Base-by-base conservation (phyloP, 1,140 invertebrate genomes). In the Tetramorium alpestre region DNA sequence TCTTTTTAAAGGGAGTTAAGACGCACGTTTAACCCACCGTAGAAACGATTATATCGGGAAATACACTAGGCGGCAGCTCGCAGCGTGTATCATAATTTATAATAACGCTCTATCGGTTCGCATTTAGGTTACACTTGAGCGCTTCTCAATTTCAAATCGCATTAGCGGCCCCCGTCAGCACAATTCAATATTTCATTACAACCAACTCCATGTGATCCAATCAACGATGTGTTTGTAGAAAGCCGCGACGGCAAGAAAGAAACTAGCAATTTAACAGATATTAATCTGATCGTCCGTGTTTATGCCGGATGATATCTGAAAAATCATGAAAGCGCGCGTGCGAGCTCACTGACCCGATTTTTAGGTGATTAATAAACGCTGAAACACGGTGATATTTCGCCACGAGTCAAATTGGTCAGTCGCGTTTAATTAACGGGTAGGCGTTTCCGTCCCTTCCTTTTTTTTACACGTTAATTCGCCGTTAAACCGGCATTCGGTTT, bases 151-250 rank as follows among this genome's bases (percentile, higher is more conserved):
- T 44, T 44, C 65, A 38, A 72, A 72, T 82, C 65, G 22, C 62
- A 80, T 80, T 58, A 82, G 4, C 49, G 22, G 6, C 18, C 22
- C 49, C 56, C 64, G 33, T 70, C 49, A n/a, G 51, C 38, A 38
- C 64, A 54, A 72, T 72, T 41, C 65, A n/a, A 82, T 82, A 82
- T 82, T 73, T 60, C 38, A 82, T 73, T 58, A 82, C 41, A 13
- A 25, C 18, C 16, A 56, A 33, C 33, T 54, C 28, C 22, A 22
- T 13, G 18, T 22, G 44, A 41, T 44, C 18, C 11, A 4, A 13
- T 82, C 10, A 8, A 1, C 18, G 10, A 28, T 13, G 22, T 41
- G 18, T 51, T 44, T 51, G 38, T 33, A 22, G 51, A 7, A 47
- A 69, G 22, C 69, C 65, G 44, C n/a, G 25, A 51, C 11, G 3